Evolutionary conservation across 2,797 vertebrate species (phyloP).

Genomic region (Paramormyrops hopkinsi): DNA sequence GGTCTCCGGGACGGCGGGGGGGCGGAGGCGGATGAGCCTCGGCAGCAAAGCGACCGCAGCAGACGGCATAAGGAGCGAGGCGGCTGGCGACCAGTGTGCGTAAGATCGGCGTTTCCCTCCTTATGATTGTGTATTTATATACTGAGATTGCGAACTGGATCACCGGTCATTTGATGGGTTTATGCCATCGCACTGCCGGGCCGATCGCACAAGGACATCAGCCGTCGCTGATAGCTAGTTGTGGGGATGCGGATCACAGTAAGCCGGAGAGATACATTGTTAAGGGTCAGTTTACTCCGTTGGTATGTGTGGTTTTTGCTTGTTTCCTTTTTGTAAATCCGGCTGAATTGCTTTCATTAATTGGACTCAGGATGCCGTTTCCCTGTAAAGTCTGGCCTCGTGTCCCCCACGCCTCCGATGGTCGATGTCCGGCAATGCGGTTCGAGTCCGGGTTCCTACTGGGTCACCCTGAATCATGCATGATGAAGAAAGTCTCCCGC

Average conservation of each 20-base stretch:
- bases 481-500: neutral
- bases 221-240: neutral
- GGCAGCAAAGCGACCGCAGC: neutral
- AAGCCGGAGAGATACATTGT: neutral
- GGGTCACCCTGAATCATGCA: neutral
- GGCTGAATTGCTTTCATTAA: neutral
- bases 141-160: neutral
- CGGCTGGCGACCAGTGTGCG: neutral
- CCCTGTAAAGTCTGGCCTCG: neutral
- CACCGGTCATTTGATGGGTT: neutral
- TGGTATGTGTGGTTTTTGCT: neutral
- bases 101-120: neutral
- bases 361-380: neutral
- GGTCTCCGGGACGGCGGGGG: constrained; percentile 9
- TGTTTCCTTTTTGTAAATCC: neutral
- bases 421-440: neutral
- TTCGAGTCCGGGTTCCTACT: neutral
- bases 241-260: neutral
- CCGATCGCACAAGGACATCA: neutral
- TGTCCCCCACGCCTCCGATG: neutral
- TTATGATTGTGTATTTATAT: neutral
- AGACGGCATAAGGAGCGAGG: neutral
- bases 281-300: neutral
- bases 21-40: neutral
- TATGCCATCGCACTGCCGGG: neutral